phyloP scores from a whole-genome alignment of 2,888 invertebrate genomes.

The Platycheirus albimanus region DNA sequence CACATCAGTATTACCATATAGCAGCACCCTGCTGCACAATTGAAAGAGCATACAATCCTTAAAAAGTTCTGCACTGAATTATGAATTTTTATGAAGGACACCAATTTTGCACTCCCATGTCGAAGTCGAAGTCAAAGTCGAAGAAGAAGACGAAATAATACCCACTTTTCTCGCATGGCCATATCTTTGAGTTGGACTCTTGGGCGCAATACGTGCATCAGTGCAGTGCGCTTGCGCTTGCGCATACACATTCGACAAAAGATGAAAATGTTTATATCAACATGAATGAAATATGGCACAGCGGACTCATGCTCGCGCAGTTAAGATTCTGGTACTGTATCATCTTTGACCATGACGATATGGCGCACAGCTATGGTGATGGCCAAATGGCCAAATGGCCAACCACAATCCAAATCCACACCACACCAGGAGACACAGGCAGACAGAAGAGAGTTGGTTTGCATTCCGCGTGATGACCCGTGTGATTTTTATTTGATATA shows the following conservation, averaged over 20 bases:
- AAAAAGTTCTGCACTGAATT: conserved; percentile 55
- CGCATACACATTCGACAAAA: conserved; percentile 34
- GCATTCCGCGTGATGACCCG: conserved; percentile 51
- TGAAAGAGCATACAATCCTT: conserved; percentile 61
- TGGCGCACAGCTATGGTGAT: too few species aligned
- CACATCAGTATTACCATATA: not conserved
- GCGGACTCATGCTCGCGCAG: conserved; percentile 64
- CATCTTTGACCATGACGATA: conserved; percentile 41
- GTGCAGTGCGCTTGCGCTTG: not conserved
- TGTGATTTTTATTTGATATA: conserved; percentile 53
- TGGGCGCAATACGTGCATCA: conserved; percentile 19
- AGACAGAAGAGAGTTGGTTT: conserved; percentile 10
- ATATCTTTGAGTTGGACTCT: conserved; percentile 10
- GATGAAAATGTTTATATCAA: conserved; percentile 67
- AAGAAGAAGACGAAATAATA: conserved; percentile 10
- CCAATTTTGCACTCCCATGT: conserved; percentile 57
- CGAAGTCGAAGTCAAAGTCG: not conserved
- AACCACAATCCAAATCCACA: conserved; percentile 7
- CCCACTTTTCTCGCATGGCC: conserved; percentile 7
- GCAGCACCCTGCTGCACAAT: conserved; percentile 63
- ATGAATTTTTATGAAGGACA: conserved; percentile 71
- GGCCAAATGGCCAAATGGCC: too few species aligned
- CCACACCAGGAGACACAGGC: not conserved
- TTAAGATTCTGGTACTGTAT: conserved; percentile 57
- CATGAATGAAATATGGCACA: conserved; percentile 68